phyloP scores from a whole-genome alignment of 30 jellyfish, hydroid and myxozoan species.

The Chironex yamaguchii region DNA sequence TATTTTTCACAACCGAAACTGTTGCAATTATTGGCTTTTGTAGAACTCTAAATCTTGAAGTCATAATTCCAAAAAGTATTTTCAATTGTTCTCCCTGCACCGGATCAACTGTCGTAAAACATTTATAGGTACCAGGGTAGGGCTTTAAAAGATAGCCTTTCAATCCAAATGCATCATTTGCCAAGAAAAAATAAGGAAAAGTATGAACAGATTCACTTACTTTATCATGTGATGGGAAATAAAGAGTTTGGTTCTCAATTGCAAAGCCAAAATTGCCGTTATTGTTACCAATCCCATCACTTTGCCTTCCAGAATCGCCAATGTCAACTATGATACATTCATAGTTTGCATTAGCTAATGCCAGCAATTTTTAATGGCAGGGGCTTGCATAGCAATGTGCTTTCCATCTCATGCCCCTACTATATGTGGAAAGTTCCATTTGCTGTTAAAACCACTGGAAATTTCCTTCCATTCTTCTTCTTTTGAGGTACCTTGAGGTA shows the following conservation, averaged over 20 bases:
- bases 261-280: slow-evolving; percentile 55
- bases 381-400: slow-evolving; percentile 76
- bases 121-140: no score
- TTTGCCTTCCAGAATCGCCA: slow-evolving; percentile 57
- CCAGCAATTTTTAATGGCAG: slow-evolving; percentile 62
- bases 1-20: no score
- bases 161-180: slow-evolving; percentile 25
- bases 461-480: slow-evolving; percentile 30
- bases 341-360: slow-evolving; percentile 28
- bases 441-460: slow-evolving; percentile 30
- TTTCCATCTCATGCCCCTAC: slow-evolving; percentile 71
- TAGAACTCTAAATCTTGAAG: no score
- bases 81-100: no score
- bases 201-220: background rate
- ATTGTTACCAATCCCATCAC: slow-evolving; percentile 52
- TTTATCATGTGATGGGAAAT: slow-evolving; percentile 1
- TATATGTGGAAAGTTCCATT: slow-evolving; percentile 73
- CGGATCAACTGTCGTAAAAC: no score
- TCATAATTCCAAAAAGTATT: no score
- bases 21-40: no score
- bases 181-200: slow-evolving; percentile 9
- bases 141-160: no score
- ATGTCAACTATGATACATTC: slow-evolving; percentile 61
- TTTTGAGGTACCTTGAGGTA: slow-evolving; percentile 21
- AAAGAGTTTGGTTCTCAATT: slow-evolving; percentile 1